phyloP scores from a whole-genome alignment of 2,113 vertebrate species.

The Melanerpes formicivorus region DNA sequence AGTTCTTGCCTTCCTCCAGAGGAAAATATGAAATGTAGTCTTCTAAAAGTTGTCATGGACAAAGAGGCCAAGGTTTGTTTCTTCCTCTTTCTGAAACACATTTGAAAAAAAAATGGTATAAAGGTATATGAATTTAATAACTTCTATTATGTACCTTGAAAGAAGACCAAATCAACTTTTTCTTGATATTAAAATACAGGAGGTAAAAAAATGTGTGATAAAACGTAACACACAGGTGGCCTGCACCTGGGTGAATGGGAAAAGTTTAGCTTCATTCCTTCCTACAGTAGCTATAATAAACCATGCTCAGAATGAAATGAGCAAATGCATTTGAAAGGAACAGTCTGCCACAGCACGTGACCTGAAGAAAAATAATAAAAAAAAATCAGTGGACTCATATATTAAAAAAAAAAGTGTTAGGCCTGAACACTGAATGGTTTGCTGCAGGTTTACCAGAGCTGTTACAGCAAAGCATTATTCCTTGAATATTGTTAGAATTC shows the following conservation, averaged over 20 bases:
- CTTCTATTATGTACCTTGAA: neutral
- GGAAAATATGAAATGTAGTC: conserved; percentile 34
- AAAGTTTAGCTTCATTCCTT: conserved; percentile 37
- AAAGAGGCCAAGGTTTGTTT: neutral
- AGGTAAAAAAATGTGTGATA: conserved; percentile 1
- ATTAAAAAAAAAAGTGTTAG: neutral
- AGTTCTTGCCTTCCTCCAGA: conserved; percentile 16
- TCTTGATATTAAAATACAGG: neutral
- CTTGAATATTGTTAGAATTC: neutral
- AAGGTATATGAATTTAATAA: neutral
- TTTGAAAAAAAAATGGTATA: neutral
- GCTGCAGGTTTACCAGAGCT: neutral
- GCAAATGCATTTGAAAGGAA: conserved; percentile 45
- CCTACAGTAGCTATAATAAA: conserved; percentile 63
- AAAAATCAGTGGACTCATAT: neutral
- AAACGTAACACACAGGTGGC: conserved; percentile 62
- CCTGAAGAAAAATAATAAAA: neutral
- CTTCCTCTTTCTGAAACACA: neutral
- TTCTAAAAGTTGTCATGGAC: neutral
- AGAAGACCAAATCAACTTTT: neutral
- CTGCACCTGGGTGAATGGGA: conserved; percentile 69
- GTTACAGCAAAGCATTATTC: neutral
- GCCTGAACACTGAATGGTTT: neutral
- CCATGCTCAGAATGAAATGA: conserved; percentile 26
- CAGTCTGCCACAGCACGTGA: neutral